Evolutionary conservation across 64 coral and sea anemone species (phyloP).

Genomic region (Montipora efflorescens): DNA sequence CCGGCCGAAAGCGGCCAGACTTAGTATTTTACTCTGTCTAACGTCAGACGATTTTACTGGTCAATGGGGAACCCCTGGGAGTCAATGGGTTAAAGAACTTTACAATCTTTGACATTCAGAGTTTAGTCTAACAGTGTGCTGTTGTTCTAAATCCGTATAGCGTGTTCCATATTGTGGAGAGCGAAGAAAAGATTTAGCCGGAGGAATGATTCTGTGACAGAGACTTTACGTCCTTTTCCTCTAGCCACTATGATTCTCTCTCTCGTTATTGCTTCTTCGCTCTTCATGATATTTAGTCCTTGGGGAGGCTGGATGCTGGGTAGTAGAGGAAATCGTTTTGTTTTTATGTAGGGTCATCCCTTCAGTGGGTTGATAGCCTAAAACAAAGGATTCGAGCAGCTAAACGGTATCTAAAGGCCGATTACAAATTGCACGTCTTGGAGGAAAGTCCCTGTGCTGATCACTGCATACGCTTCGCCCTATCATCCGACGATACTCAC

Average conservation of each 20-base stretch:
- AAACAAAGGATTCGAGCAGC: constrained; percentile 34
- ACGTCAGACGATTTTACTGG: neutral
- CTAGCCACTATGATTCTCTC: no score
- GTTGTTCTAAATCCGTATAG: neutral
- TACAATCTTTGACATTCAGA: no score
- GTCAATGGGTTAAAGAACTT: no score
- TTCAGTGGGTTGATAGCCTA: constrained; percentile 35
- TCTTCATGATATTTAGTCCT: neutral
- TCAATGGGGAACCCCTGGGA: no score
- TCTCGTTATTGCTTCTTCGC: no score
- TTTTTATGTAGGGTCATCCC: constrained; percentile 24
- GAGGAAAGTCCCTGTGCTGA: no score
- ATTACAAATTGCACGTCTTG: no score
- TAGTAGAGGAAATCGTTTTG: neutral
- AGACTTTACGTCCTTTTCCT: no score
- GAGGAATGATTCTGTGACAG: no score
- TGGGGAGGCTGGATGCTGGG: neutral
- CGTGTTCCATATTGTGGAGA: neutral
- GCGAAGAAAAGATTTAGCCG: neutral
- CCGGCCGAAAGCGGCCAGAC: no score
- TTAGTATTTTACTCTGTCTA: neutral
- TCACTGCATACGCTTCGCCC: no score
- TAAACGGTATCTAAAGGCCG: constrained; percentile 57
- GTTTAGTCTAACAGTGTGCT: neutral
- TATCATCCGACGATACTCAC: no score